Evolutionary conservation across 1,140 invertebrate species (phyloP).

Genomic region (Trichonephila clavipes): DNA sequence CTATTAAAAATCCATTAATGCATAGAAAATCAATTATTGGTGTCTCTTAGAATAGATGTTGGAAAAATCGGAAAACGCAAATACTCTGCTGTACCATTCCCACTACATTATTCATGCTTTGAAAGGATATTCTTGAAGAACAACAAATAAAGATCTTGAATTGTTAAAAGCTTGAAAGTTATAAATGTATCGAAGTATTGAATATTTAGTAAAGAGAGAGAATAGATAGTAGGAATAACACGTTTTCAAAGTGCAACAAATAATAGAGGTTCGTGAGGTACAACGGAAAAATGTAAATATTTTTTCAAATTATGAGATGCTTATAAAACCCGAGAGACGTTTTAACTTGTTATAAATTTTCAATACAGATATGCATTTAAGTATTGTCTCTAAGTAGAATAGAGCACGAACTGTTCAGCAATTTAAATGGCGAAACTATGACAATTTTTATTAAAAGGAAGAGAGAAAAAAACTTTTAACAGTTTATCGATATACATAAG

Average conservation of each 20-base stretch:
- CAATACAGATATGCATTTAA: no score
- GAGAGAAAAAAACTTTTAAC: no score
- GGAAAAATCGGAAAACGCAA: neutral
- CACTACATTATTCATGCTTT: neutral
- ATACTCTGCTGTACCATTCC: neutral
- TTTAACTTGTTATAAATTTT: no score
- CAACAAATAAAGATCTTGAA: neutral
- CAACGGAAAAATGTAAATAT: neutral
- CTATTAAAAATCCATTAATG: slow-evolving; percentile 17
- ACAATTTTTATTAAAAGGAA: no score
- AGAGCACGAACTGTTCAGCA: no score
- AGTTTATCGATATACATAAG: no score
- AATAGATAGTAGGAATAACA: neutral
- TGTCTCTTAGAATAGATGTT: neutral
- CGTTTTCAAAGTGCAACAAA: neutral
- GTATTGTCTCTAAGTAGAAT: no score
- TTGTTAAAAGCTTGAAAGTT: neutral
- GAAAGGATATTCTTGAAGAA: neutral
- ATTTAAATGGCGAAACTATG: no score
- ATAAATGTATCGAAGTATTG: neutral
- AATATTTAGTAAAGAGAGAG: neutral
- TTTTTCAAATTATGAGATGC: neutral
- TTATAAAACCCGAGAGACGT: no score
- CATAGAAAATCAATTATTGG: neutral
- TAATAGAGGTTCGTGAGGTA: neutral